A percentile compares a stretch with the other conserved stretches of the same genome.
phyloP scores from a whole-genome alignment of 2,113 vertebrate genomes.

The Willisornis vidua region DNA sequence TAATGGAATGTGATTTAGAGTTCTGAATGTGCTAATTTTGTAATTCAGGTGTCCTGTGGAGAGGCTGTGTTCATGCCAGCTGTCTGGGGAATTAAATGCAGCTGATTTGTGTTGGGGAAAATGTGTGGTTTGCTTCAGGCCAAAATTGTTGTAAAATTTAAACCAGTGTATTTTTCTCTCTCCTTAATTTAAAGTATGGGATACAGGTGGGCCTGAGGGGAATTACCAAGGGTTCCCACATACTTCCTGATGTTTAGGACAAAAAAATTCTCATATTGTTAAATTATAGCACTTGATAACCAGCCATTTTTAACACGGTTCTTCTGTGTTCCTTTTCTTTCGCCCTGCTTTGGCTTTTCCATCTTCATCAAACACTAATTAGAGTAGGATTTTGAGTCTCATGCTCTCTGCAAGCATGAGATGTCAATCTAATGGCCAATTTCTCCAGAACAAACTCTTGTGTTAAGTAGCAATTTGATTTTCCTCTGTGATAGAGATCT shows the following conservation, averaged over 20 bases:
- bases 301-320: neutral
- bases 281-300: conserved; percentile 22
- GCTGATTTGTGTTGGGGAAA: conserved; percentile 69
- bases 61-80: conserved; percentile 66
- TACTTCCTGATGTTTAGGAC: neutral
- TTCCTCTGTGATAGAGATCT: neutral
- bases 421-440: neutral
- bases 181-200: conserved; percentile 56
- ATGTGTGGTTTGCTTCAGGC: conserved; percentile 63
- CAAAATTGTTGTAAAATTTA: conserved; percentile 70
- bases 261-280: conserved; percentile 20
- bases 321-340: neutral
- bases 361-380: conserved; percentile 10
- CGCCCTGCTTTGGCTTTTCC: neutral
- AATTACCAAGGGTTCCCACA: conserved; percentile 7
- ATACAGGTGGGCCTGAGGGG: conserved; percentile 47
- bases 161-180: conserved; percentile 60
- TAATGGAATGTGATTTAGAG: conserved; percentile 73
- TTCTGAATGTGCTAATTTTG: conserved; percentile 74
- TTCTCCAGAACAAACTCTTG: neutral
- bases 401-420: neutral
- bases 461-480: conserved; percentile 28
- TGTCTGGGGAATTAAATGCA: conserved; percentile 71
- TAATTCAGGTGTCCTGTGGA: conserved; percentile 72
- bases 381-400: neutral